phyloP scores from a whole-genome alignment of 1,140 invertebrate genomes.

The Chelonus insularis region DNA sequence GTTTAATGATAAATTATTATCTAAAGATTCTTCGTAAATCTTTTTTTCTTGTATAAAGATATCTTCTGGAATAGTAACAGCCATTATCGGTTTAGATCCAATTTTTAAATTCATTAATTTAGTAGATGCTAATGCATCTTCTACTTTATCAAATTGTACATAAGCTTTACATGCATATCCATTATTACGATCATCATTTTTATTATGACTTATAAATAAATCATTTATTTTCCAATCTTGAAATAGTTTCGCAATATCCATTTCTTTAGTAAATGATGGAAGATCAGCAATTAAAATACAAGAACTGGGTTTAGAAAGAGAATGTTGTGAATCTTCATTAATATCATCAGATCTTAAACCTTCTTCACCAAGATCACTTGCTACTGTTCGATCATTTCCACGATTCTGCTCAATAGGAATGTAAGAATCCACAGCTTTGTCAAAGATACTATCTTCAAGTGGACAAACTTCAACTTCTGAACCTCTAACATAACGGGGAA shows the following conservation, averaged over 20 bases:
- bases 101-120: slow-evolving; percentile 60
- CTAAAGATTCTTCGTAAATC: slow-evolving; percentile 45
- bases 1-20: slow-evolving; percentile 38
- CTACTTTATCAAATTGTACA: slow-evolving; percentile 72
- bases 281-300: slow-evolving; percentile 71
- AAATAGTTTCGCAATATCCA: slow-evolving; percentile 78
- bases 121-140: slow-evolving; percentile 69
- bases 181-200: no score
- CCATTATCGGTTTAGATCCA: slow-evolving; percentile 62
- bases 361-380: no score
- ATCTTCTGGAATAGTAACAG: slow-evolving; percentile 59
- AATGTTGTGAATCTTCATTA: slow-evolving; percentile 30
- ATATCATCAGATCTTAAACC: slow-evolving; percentile 42
- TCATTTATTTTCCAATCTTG: slow-evolving; percentile 69
- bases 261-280: slow-evolving; percentile 74
- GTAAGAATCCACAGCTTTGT: slow-evolving; percentile 68
- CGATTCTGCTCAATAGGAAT: slow-evolving; percentile 50
- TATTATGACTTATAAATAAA: slow-evolving; percentile 63
- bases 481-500: slow-evolving; percentile 55
- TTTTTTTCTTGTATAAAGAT: slow-evolving; percentile 62
- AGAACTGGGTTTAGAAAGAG: no score
- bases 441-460: slow-evolving; percentile 67
- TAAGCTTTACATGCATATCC: slow-evolving; percentile 57
- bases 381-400: slow-evolving; percentile 43
- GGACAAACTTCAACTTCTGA: slow-evolving; percentile 65